Percentiles rank a stretch among this genome's conserved stretches.
These are phyloP conservation scores for Atethmia centrago DNA, from an alignment of 2,888 invertebrate genomes.

Conservation along the genomic window DNA sequence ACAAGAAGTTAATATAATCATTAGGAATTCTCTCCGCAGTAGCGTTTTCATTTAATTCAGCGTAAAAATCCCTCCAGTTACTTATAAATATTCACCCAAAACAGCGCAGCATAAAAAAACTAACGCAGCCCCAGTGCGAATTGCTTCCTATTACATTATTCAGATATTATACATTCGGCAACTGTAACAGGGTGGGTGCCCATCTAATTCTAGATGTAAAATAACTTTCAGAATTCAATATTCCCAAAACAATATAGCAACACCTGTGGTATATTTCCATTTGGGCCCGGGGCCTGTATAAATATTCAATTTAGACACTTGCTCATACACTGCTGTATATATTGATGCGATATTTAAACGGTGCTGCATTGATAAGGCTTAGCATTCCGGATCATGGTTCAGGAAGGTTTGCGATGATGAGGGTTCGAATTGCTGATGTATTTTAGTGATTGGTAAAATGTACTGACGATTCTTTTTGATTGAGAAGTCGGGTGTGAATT, in stretches of 20 bases:
- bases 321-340: conserved; percentile 66
- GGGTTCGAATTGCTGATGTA: conserved; percentile 1
- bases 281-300: conserved; percentile 73
- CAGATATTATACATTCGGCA: conserved; percentile 69
- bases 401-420: conserved; percentile 11
- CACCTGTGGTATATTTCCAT: conserved; percentile 75
- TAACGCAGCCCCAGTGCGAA: conserved; percentile 35
- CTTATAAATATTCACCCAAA: conserved; percentile 21
- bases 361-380: conserved; percentile 29
- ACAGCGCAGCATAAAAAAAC: conserved; percentile 47
- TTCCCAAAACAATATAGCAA: conserved; percentile 82
- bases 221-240: conserved; percentile 84
- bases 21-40: not conserved
- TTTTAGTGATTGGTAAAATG: conserved; percentile 2
- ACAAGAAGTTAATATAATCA: not conserved
- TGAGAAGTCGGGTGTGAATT: not conserved
- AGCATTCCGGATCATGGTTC: conserved; percentile 25
- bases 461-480: conserved; percentile 2
- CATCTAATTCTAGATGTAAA: conserved; percentile 82
- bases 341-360: conserved; percentile 51
- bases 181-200: conserved; percentile 61
- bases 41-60: conserved; percentile 9
- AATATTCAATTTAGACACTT: conserved; percentile 81
- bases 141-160: conserved; percentile 67
- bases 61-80: not conserved